Percentiles rank a stretch among this genome's conserved stretches.
These are phyloP conservation scores for Jacana jacana DNA, from an alignment of 2,113 vertebrate species.

Conservation along the genomic window DNA sequence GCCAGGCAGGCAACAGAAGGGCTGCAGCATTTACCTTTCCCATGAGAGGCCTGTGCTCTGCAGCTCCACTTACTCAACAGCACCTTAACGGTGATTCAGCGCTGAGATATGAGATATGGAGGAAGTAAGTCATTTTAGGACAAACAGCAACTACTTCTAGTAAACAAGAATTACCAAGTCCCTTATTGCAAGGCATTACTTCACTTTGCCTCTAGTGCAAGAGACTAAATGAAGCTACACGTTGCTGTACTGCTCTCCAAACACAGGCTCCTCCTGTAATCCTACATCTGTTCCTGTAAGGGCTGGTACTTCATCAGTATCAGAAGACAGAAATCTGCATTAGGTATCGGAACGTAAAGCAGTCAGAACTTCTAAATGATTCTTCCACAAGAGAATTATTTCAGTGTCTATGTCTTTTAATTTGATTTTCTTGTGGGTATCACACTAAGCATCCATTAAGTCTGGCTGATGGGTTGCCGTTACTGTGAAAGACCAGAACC, in stretches of 20 bases:
- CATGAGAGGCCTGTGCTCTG: not conserved
- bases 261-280: not conserved
- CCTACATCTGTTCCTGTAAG: not conserved
- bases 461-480: not conserved
- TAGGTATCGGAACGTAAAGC: not conserved
- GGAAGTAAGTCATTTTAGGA: not conserved
- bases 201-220: not conserved
- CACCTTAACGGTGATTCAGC: not conserved
- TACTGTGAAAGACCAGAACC: not conserved
- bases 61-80: not conserved
- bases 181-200: not conserved
- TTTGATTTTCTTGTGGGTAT: not conserved
- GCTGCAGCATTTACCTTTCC: not conserved
- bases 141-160: not conserved
- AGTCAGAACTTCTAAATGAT: not conserved
- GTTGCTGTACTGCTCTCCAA: not conserved
- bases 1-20: fast-evolving
- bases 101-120: not conserved
- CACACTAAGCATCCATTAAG: not conserved
- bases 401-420: not conserved
- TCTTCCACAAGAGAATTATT: not conserved
- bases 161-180: not conserved
- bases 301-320: not conserved
- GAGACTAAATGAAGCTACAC: not conserved
- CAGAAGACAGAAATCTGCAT: not conserved